Conservation (phyloP, 2,888 invertebrate species). For the Zygaena filipendulae region DNA sequence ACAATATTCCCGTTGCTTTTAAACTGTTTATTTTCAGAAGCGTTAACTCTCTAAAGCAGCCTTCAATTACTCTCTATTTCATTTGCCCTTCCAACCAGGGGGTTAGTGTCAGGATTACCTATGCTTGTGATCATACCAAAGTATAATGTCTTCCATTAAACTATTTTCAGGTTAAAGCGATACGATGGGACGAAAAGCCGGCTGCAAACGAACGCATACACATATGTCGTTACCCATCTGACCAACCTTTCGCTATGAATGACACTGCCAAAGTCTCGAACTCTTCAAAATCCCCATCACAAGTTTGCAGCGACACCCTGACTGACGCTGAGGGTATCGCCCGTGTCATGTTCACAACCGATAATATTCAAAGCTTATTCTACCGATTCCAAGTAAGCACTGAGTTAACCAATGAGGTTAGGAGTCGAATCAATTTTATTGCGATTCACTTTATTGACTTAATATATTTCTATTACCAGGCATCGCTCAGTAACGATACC, state of each 20-base stretch:
- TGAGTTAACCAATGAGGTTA: background rate
- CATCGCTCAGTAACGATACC: slow-evolving; percentile 32
- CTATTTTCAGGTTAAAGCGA: slow-evolving; percentile 48
- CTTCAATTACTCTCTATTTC: no score
- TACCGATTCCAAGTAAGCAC: slow-evolving; percentile 42
- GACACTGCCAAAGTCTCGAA: slow-evolving; percentile 3
- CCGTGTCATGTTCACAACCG: slow-evolving; percentile 36
- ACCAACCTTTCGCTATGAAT: slow-evolving; percentile 8
- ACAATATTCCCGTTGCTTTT: no score
- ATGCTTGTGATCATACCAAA: no score
- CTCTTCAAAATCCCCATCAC: slow-evolving; percentile 2
- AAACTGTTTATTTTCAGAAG: no score
- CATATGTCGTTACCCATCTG: slow-evolving; percentile 36
- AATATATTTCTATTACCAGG: slow-evolving; percentile 24
- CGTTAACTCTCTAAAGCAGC: background rate
- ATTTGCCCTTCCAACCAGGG: no score
- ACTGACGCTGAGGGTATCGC: slow-evolving; percentile 41
- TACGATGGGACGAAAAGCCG: slow-evolving; percentile 52
- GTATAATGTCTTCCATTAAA: background rate
- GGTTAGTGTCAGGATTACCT: no score
- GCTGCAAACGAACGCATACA: slow-evolving; percentile 31
- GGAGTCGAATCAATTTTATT: background rate
- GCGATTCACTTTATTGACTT: background rate
- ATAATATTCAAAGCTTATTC: slow-evolving; percentile 25
- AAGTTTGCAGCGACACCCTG: slow-evolving; percentile 28